A percentile compares a stretch with the other conserved stretches of the same genome.
phyloP scores from a whole-genome alignment of 2,888 invertebrate species.

The Palloptera scutellata region DNA sequence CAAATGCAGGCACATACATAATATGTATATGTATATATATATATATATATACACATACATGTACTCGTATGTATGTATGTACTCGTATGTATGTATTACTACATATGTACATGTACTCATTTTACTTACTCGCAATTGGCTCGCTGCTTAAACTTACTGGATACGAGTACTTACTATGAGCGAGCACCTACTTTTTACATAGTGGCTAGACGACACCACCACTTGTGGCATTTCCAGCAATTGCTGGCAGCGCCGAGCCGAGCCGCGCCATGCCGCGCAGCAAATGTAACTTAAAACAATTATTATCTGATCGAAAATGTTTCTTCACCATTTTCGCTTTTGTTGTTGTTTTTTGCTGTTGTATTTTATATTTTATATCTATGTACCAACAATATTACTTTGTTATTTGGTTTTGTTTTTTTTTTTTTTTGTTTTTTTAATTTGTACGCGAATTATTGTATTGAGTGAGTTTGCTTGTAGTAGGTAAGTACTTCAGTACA shows the following conservation, averaged over 20 bases:
- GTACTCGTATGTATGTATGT: background rate
- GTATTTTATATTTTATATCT: background rate
- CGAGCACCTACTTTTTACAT: background rate
- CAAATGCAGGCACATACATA: too few relatives aligned
- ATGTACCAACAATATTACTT: conserved; percentile 6
- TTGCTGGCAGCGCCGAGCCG: conserved; percentile 1
- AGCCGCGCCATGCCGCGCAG: conserved; percentile 5
- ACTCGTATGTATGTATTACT: background rate
- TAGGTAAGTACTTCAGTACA: background rate
- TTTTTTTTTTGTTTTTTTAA: background rate
- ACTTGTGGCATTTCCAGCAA: conserved; percentile 27
- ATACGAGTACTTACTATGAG: background rate
- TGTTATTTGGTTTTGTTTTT: background rate
- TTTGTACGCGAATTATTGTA: background rate
- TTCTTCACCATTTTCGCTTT: conserved; percentile 16
- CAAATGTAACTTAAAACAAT: conserved; percentile 47
- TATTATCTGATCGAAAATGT: conserved; percentile 45
- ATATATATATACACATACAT: background rate
- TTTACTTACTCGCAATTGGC: background rate
- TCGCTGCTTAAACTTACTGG: background rate
- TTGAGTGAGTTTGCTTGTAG: conserved; percentile 23
- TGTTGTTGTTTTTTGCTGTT: background rate
- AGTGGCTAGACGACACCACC: conserved; percentile 7
- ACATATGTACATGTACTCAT: too few relatives aligned
- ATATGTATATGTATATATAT: background rate